A percentile compares a stretch with the other conserved stretches of the same genome.
Conservation (phyloP, 2,888 invertebrate species). For the Octonoba sinensis region DNA sequence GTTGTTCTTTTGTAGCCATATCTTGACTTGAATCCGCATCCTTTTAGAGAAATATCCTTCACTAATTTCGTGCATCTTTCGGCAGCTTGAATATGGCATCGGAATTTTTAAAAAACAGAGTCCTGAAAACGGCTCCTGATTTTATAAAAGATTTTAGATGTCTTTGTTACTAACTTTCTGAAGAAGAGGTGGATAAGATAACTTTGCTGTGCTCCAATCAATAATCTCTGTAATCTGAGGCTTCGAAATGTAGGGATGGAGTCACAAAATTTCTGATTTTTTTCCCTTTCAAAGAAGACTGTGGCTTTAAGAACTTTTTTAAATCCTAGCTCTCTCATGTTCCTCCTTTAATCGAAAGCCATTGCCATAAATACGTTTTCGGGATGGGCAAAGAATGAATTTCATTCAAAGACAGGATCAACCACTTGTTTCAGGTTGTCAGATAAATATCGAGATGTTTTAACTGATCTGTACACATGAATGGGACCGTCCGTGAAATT, state of each 20-base stretch:
- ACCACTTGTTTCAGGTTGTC: conserved; percentile 1
- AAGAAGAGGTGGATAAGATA: too few relatives aligned
- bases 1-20: too few relatives aligned
- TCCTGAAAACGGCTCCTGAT: background rate
- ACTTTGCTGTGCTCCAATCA: background rate
- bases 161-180: background rate
- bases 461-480: too few relatives aligned
- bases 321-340: background rate
- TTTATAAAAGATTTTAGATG: background rate
- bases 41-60: background rate
- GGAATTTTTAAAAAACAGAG: background rate
- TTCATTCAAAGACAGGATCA: background rate
- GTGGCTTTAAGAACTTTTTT: conserved; percentile 2
- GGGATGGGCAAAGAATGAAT: conserved; percentile 1
- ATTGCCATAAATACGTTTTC: background rate
- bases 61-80: background rate
- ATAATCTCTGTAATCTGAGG: background rate
- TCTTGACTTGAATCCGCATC: background rate
- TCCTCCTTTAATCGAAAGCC: background rate
- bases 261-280: background rate
- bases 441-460: too few relatives aligned
- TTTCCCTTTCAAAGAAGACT: conserved; percentile 1
- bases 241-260: conserved; percentile 3
- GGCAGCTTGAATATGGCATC: background rate
- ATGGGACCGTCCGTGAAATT: too few relatives aligned